These are phyloP conservation scores for Mactromeris polynyma DNA, from an alignment of 2,888 invertebrate genomes.

Conservation along the genomic window DNA sequence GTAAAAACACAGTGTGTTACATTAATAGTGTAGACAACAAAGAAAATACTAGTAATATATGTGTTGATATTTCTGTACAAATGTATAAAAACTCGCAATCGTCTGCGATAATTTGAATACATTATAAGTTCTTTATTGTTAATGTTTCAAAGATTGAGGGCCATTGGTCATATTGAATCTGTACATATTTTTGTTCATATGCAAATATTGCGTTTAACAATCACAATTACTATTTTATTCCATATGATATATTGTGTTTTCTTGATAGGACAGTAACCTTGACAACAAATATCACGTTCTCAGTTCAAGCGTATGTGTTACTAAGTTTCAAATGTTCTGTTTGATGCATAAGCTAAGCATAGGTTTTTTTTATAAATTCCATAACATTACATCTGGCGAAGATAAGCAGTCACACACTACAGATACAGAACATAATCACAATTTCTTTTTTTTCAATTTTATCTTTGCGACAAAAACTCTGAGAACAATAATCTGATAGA, in stretches of 20 bases:
- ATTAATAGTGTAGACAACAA: neutral
- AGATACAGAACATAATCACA: neutral
- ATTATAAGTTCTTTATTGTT: neutral
- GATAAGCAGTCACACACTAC: too few species aligned
- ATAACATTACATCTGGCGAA: too few species aligned
- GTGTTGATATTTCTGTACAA: neutral
- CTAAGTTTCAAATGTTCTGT: too few species aligned
- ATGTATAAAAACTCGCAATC: neutral
- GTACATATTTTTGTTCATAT: neutral
- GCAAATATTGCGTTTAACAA: slow-evolving; percentile 20
- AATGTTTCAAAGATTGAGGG: neutral
- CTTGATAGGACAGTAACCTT: neutral
- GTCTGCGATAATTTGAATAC: neutral
- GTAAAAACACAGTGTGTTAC: neutral
- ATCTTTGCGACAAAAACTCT: neutral
- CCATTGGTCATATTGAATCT: neutral
- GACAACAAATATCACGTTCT: neutral
- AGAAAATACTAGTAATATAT: neutral
- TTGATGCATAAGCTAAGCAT: too few species aligned
- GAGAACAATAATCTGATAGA: neutral
- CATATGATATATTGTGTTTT: neutral
- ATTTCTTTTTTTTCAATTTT: neutral
- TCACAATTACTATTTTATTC: neutral
- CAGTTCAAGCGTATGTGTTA: neutral
- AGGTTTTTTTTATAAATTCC: too few species aligned